A percentile compares a stretch with the other conserved stretches of the same genome.
phyloP scores from a whole-genome alignment of 1,140 invertebrate genomes.

The Drosophila yakuba region DNA sequence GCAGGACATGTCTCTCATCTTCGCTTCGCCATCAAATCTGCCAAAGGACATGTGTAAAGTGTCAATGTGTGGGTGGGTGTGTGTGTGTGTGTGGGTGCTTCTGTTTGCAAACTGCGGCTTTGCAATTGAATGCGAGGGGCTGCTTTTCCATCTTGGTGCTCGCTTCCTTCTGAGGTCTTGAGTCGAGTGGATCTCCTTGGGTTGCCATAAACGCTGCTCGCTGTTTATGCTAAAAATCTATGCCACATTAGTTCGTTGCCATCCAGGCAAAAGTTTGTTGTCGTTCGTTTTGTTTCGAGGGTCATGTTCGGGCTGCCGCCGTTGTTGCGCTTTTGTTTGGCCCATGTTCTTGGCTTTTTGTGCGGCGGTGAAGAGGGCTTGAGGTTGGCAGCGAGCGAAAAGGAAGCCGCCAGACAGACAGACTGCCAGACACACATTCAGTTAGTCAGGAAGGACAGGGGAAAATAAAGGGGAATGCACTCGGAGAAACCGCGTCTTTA shows the following conservation, averaged over 20 bases:
- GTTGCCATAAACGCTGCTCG: conserved; percentile 62
- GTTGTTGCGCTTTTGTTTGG: conserved; percentile 73
- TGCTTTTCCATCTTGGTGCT: conserved; percentile 5
- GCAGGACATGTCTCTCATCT: conserved; percentile 54
- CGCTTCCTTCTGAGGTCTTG: conserved; percentile 11
- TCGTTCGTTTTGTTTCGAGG: conserved; percentile 63
- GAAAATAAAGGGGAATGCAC: conserved; percentile 18
- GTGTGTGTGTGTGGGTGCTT: conserved; percentile 7
- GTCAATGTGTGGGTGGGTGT: conserved; percentile 41
- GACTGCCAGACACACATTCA: conserved; percentile 19
- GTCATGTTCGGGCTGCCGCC: conserved; percentile 45
- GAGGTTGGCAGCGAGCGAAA: conserved; percentile 58
- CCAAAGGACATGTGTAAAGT: conserved; percentile 74
- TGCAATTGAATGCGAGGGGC: conserved; percentile 64
- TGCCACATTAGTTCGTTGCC: conserved; percentile 79
- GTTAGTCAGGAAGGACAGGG: conserved; percentile 14
- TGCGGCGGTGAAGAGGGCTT: conserved; percentile 68
- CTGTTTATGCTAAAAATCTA: conserved; percentile 76
- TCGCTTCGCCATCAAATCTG: conserved; percentile 49
- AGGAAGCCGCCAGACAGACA: conserved; percentile 16
- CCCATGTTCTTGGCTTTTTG: conserved; percentile 46
- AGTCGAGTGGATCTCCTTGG: conserved; percentile 43
- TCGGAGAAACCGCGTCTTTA: not conserved
- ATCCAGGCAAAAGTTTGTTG: conserved; percentile 39
- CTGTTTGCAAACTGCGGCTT: conserved; percentile 55